Evolutionary conservation across 2,888 invertebrate genomes (phyloP).

Genomic region (Caenorhabditis panamensis): DNA sequence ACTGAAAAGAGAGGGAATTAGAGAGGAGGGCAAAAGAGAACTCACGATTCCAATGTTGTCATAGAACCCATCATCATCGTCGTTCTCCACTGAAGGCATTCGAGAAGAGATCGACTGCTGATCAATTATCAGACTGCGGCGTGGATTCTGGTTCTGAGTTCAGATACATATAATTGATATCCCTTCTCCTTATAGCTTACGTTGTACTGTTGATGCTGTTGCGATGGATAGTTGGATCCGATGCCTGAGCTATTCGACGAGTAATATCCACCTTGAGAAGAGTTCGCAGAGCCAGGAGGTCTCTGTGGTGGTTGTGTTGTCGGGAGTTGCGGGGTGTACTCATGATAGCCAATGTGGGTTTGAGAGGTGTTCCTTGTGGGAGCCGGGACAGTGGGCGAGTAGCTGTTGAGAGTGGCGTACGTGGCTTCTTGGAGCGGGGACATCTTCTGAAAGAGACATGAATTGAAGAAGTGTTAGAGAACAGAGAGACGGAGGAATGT

Average conservation of each 20-base stretch:
- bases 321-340: slow-evolving; percentile 65
- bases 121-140: slow-evolving; percentile 67
- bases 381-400: slow-evolving; percentile 28
- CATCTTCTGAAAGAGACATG: slow-evolving; percentile 37
- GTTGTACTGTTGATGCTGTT: slow-evolving; percentile 41
- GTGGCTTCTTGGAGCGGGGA: slow-evolving; percentile 53
- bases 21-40: background rate
- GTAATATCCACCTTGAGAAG: slow-evolving; percentile 77
- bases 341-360: slow-evolving; percentile 53
- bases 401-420: slow-evolving; percentile 54
- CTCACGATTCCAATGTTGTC: slow-evolving; percentile 77
- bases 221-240: slow-evolving; percentile 59
- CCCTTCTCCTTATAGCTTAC: slow-evolving; percentile 16
- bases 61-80: slow-evolving; percentile 79
- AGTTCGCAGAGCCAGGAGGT: slow-evolving; percentile 73
- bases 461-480: background rate
- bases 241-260: slow-evolving; percentile 72
- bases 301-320: slow-evolving; percentile 66
- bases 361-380: slow-evolving; percentile 42
- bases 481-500: slow-evolving; percentile 8
- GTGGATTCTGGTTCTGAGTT: slow-evolving; percentile 36
- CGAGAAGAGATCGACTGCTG: slow-evolving; percentile 73
- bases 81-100: slow-evolving; percentile 74
- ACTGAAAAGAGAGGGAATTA: slow-evolving; percentile 51
- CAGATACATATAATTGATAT: background rate